Base-by-base conservation (phyloP, 2,888 invertebrate genomes). In the Agriopis marginaria region DNA sequence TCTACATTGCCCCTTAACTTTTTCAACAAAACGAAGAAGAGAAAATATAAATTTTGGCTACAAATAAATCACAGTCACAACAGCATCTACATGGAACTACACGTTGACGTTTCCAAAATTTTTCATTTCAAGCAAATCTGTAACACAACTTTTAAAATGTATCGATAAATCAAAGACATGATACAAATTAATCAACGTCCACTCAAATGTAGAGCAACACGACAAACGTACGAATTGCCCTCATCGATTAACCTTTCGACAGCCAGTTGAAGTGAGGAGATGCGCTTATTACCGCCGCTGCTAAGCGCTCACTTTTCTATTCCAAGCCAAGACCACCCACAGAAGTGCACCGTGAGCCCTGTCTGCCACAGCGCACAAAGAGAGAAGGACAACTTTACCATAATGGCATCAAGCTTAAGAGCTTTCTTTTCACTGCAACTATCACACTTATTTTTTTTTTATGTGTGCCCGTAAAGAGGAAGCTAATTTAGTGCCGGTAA, bases 321-420 rank as follows among this genome's bases (percentile, higher is more conserved):
- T 92, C 89, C 83, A 82, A 85, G 87, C 86, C 82, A 44, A 40
- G 92, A 88, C 89, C 88, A 89, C 89, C 89, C 89, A 86, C 83
- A 74, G 79, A 56, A 66, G 45, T 45, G 47, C 45, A 53, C 56
- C 50, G 54, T 51, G 66, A 50, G 40, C n/a, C 12, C 23, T 60
- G 51, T 32, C 44, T 9, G 44, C 12, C 65, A 66, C 53, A 59
- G 65, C 12, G 44, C 1, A 54, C 7, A n/a, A 51, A 51, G 4
- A 40, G 53, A 59, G 65, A 65, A 14, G 55, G 80, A 17, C 55
- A 63, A 53, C 54, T 71, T 70, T 23, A 14, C 14, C 7, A 5
- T 14, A 32, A 32, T 32, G 32, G 5, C 17, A 23, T 23, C 5
- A 32, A 32, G 32, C 32, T 32, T 3, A 32, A 32, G 32, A 42